Conservation (phyloP, 1,140 invertebrate species). For the Dryas iulia region DNA sequence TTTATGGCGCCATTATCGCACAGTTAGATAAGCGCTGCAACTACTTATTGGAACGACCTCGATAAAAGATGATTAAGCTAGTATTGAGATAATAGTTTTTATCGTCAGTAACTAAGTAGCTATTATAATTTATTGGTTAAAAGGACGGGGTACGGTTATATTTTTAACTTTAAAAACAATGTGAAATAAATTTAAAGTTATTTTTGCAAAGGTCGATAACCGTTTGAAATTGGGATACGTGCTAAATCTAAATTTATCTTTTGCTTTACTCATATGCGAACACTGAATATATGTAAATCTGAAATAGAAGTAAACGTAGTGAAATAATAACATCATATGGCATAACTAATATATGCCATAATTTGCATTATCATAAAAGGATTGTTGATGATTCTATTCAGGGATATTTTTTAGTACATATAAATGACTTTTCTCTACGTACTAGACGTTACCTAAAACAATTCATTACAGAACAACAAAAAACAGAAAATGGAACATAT, state of each 20-base stretch:
- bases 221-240: constrained; percentile 32
- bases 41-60: constrained; percentile 18
- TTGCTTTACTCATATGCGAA: background rate
- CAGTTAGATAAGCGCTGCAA: constrained; percentile 22
- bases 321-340: background rate
- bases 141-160: too few relatives aligned
- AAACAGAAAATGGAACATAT: too few relatives aligned
- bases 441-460: too few relatives aligned
- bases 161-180: constrained; percentile 5
- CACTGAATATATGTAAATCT: background rate
- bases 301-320: background rate
- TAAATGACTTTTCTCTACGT: too few relatives aligned
- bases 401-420: too few relatives aligned
- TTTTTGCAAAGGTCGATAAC: constrained; percentile 48
- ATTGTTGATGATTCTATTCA: too few relatives aligned
- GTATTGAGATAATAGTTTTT: constrained; percentile 19
- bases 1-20: constrained; percentile 27
- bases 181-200: constrained; percentile 43
- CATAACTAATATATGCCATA: background rate
- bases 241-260: constrained; percentile 23
- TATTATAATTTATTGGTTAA: background rate
- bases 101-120: constrained; percentile 9
- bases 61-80: constrained; percentile 20
- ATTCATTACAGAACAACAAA: too few relatives aligned
- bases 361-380: too few relatives aligned